A percentile compares a stretch with the other conserved stretches of the same genome.
Evolutionary conservation across 2,113 vertebrate genomes (phyloP).

Genomic region (Pseudorasbora parva): DNA sequence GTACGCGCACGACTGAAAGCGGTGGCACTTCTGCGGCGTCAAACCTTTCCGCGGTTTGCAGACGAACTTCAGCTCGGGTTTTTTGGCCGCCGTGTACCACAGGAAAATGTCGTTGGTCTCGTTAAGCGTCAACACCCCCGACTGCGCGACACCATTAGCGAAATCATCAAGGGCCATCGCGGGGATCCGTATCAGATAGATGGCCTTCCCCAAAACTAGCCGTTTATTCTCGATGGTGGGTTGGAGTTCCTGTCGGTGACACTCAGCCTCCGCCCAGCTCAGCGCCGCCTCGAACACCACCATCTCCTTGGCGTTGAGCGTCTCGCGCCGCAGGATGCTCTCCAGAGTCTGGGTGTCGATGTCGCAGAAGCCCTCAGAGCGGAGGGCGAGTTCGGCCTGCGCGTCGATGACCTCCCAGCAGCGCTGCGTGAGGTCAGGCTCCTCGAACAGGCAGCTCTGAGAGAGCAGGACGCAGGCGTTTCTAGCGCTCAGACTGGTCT

Average conservation of each 20-base stretch:
- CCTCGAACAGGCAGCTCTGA: conserved; percentile 97
- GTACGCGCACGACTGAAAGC: conserved; percentile 97
- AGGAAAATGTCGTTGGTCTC: conserved; percentile 98
- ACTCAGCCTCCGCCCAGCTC: conserved; percentile 95
- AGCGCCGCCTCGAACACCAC: conserved; percentile 94
- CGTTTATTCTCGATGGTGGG: conserved; percentile 91
- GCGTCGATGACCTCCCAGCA: conserved; percentile 99
- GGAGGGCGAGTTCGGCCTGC: conserved; percentile 93
- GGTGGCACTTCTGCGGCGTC: conserved; percentile 91
- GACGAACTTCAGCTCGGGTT: conserved; percentile 89
- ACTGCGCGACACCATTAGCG: conserved; percentile 93
- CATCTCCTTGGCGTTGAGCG: conserved; percentile 96
- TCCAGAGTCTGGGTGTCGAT: conserved; percentile 93
- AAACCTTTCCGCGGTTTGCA: conserved; percentile 89
- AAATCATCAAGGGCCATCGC: conserved; percentile 96
- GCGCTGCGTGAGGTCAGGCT: conserved; percentile 94
- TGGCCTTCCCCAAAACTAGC: conserved; percentile 88
- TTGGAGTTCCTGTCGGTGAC: conserved; percentile 84
- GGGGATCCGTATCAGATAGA: conserved; percentile 96
- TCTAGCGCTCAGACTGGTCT: conserved; percentile 96
- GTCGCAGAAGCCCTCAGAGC: conserved; percentile 97
- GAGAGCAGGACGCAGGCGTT: conserved; percentile 96
- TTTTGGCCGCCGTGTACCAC: conserved; percentile 95
- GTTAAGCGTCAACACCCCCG: conserved; percentile 89
- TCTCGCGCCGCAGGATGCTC: conserved; percentile 94